Base-by-base conservation (phyloP, 1,140 invertebrate species). In the Caerostris darwini region DNA sequence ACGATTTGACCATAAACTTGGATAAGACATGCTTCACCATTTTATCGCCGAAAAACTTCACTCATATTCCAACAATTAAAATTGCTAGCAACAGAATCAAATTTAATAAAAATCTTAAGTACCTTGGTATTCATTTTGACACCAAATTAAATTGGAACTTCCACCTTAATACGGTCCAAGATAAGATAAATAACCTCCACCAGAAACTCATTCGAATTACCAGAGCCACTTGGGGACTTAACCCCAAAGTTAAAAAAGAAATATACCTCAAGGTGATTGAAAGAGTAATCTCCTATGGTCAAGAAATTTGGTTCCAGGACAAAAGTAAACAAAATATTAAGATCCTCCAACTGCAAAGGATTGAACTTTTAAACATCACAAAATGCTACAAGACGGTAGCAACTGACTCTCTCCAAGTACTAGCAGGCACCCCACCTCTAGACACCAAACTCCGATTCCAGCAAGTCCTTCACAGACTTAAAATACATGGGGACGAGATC, bases 381-480 rank as follows among this genome's bases (percentile, higher is more conserved):
- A n/a, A n/a, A n/a, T n/a, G n/a, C n/a, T n/a, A n/a, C n/a, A n/a
- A n/a, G n/a, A n/a, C n/a, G n/a, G n/a, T n/a, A n/a, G n/a, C n/a
- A n/a, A n/a, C n/a, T n/a, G n/a, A n/a, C n/a, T n/a, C n/a, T n/a
- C n/a, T n/a, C n/a, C n/a, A n/a, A n/a, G n/a, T n/a, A n/a, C n/a
- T n/a, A n/a, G n/a, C n/a, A n/a, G n/a, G 6, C 8, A 3, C 17
- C 2, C 3, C 12, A 64, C 1, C 61, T 5, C 0, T 12, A 0
- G 61, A 64, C 10, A 2, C 17, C 0, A 12, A 14, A 12, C 17
- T 12, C 12, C 12, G 5, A 10, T 17, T 64, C 12, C 12, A 64
- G 5, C 61, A 5, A 3, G 12, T 3, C 61, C 10, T 5, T 64
- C 12, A 10, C 12, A 10, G 12, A 10, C 5, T 12, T 1, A 0